Evolutionary conservation across 2,113 vertebrate species (phyloP).

Genomic region (Labeo rohita): DNA sequence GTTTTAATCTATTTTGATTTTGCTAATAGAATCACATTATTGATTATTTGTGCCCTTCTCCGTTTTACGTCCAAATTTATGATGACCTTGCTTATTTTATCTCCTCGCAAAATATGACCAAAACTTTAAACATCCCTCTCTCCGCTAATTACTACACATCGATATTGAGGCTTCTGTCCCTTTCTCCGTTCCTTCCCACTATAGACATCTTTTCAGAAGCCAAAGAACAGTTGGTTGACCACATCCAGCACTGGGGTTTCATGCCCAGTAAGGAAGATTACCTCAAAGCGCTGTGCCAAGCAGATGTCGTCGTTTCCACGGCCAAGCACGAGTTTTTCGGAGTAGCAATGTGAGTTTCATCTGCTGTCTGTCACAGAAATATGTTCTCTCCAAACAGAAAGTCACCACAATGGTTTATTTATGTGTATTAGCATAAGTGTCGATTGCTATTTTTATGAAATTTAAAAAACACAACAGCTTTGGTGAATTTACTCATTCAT

Average conservation of each 20-base stretch:
- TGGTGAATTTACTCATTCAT: not conserved
- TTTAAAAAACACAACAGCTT: not conserved
- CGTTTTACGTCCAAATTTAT: constrained; percentile 52
- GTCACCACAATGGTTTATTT: constrained; percentile 12
- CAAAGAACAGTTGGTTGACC: constrained; percentile 76
- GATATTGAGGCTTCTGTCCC: constrained; percentile 39
- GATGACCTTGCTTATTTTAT: constrained; percentile 64
- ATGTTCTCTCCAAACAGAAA: constrained; percentile 29
- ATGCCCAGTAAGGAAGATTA: constrained; percentile 86
- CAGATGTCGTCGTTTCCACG: constrained; percentile 94
- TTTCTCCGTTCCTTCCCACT: constrained; percentile 63
- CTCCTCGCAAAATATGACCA: constrained; percentile 34
- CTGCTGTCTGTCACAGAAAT: constrained; percentile 59
- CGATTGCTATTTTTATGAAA: not conserved
- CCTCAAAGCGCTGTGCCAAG: constrained; percentile 82
- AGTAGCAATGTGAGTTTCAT: constrained; percentile 90
- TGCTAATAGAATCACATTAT: constrained; percentile 69
- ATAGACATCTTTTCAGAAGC: constrained; percentile 89
- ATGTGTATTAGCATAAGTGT: not conserved
- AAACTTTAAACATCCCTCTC: constrained; percentile 47
- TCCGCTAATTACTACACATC: constrained; percentile 42
- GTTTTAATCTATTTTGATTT: constrained; percentile 73
- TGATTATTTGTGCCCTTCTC: constrained; percentile 64
- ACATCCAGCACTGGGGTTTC: constrained; percentile 91
- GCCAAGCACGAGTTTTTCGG: constrained; percentile 97